Evolutionary conservation across 2,888 invertebrate genomes (phyloP).

Genomic region (Calameuta pallipes): DNA sequence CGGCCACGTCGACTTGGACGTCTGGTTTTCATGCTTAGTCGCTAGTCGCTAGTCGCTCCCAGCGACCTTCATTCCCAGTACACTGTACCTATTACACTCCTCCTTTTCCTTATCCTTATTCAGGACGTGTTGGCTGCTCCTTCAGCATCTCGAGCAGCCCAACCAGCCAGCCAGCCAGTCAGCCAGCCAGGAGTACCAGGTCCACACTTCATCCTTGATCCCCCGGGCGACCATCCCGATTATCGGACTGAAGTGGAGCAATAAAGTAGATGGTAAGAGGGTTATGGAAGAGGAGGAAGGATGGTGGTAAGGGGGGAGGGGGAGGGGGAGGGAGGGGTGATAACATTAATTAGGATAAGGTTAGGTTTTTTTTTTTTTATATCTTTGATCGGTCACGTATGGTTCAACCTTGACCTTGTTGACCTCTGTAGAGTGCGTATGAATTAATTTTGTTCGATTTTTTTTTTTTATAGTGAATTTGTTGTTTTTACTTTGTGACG

Average conservation of each 20-base stretch:
- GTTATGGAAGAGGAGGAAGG: neutral
- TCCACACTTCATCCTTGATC: no score
- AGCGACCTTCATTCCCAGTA: conserved; percentile 1
- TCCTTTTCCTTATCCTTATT: neutral
- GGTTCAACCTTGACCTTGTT: neutral
- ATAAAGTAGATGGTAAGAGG: neutral
- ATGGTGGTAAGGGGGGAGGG: neutral
- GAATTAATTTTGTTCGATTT: neutral
- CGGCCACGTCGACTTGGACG: no score
- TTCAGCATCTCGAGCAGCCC: no score
- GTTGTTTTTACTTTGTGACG: neutral
- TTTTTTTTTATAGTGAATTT: neutral
- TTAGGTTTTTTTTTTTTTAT: neutral
- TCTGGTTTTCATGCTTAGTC: no score
- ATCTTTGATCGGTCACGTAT: neutral
- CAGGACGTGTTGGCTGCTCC: no score
- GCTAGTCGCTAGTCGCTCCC: no score
- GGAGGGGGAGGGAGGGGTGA: neutral
- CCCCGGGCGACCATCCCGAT: no score
- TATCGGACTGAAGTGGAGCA: neutral
- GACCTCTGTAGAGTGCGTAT: neutral
- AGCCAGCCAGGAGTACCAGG: no score
- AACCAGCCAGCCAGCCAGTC: no score
- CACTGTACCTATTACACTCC: neutral
- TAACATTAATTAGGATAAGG: neutral